Conservation (phyloP, 92 coral and sea anemone genomes). For the Bergia sp. region DNA sequence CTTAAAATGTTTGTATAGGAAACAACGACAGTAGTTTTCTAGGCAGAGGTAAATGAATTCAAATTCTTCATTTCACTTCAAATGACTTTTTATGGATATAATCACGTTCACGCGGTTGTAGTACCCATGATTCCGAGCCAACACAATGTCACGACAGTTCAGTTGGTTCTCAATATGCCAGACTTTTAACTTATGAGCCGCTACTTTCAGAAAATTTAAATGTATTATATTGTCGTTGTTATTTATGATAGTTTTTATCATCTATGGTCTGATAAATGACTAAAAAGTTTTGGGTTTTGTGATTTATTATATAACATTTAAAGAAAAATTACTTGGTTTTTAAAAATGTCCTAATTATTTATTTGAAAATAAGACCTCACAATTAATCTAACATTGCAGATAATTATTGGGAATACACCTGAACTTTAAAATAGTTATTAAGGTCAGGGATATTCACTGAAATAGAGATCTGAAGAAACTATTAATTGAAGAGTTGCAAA, state of each 20-base stretch:
- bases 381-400: not conserved
- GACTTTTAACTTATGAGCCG: too few relatives aligned
- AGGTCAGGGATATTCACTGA: not conserved
- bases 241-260: too few relatives aligned
- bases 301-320: not conserved
- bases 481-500: constrained; percentile 28
- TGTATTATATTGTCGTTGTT: too few relatives aligned
- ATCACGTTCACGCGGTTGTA: too few relatives aligned
- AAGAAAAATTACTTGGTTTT: not conserved
- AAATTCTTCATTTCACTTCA: not conserved
- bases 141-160: too few relatives aligned
- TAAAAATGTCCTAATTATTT: not conserved
- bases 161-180: too few relatives aligned
- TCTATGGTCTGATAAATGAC: too few relatives aligned
- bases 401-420: not conserved
- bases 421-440: not conserved
- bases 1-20: too few relatives aligned
- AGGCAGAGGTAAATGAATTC: not conserved
- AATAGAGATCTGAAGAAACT: not conserved
- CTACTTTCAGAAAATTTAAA: too few relatives aligned
- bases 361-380: not conserved
- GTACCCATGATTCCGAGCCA: too few relatives aligned
- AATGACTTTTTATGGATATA: not conserved
- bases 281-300: not conserved
- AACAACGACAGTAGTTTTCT: not conserved